Percentiles rank a stretch among this genome's conserved stretches.
Conservation (phyloP, 2,888 invertebrate species). For the Leucophenga maculata region DNA sequence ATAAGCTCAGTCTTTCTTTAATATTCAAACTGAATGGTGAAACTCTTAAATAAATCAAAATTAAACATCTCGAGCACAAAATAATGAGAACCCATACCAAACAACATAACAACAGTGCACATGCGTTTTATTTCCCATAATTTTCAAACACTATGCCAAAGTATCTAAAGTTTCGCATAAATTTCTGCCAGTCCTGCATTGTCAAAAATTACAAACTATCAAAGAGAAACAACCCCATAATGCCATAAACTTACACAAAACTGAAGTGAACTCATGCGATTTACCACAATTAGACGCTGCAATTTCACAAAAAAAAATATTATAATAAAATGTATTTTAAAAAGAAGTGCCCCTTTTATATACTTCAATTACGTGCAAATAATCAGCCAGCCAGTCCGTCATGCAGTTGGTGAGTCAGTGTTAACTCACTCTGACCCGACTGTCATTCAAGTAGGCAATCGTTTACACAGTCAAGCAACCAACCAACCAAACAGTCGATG, state of each 20-base stretch:
- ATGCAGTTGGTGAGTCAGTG: neutral
- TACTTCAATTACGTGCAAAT: conserved; percentile 24
- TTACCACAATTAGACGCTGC: conserved; percentile 22
- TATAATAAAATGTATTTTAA: neutral
- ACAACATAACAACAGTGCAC: too few species aligned
- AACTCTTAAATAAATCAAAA: too few species aligned
- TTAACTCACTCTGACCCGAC: neutral
- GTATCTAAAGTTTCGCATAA: neutral
- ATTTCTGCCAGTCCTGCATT: too few species aligned
- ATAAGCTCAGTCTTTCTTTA: too few species aligned
- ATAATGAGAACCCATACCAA: too few species aligned
- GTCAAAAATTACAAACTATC: too few species aligned
- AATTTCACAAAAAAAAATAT: conserved; percentile 17
- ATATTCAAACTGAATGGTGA: too few species aligned
- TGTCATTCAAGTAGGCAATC: neutral
- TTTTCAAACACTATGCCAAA: neutral
- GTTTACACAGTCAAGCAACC: conserved; percentile 5
- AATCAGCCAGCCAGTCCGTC: conserved; percentile 3
- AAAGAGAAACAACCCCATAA: too few species aligned
- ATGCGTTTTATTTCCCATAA: conserved; percentile 15
- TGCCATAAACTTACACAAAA: neutral
- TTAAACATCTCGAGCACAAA: too few species aligned
- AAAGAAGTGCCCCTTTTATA: conserved; percentile 21
- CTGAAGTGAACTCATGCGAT: conserved; percentile 11
- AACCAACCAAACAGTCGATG: conserved; percentile 27